A percentile compares a stretch with the other conserved stretches of the same genome.
Evolutionary conservation across 2,888 invertebrate genomes (phyloP).

Genomic region (Erynnis tages): DNA sequence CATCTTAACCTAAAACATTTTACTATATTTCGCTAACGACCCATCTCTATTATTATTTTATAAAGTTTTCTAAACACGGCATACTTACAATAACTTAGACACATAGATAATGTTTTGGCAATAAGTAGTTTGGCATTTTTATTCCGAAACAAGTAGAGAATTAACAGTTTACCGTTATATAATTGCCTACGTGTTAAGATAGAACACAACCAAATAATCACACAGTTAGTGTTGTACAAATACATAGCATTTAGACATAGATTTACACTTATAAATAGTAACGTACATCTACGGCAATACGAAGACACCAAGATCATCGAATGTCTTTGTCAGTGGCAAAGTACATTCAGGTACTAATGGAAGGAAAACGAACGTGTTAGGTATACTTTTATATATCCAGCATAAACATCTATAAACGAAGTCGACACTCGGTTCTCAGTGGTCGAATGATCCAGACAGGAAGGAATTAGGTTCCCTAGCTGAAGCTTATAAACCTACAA

Average conservation of each 20-base stretch:
- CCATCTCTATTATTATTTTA: slow-evolving; percentile 42
- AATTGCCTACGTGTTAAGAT: slow-evolving; percentile 63
- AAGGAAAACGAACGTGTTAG: slow-evolving; percentile 54
- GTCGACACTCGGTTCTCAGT: slow-evolving; percentile 10
- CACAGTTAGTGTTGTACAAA: slow-evolving; percentile 66
- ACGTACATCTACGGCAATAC: slow-evolving; percentile 40
- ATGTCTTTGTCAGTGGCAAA: slow-evolving; percentile 45
- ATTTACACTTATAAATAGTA: slow-evolving; percentile 6
- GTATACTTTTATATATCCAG: slow-evolving; percentile 34
- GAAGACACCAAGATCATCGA: slow-evolving; percentile 36
- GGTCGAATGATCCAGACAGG: slow-evolving; percentile 28
- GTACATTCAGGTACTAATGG: slow-evolving; percentile 63
- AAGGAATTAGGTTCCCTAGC: slow-evolving; percentile 32
- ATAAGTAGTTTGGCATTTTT: slow-evolving; percentile 58
- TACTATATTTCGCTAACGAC: slow-evolving; percentile 44
- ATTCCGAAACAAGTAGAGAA: slow-evolving; percentile 46
- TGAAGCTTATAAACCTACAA: slow-evolving; percentile 43
- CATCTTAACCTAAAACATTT: slow-evolving; percentile 55
- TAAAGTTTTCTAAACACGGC: slow-evolving; percentile 46
- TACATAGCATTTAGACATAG: slow-evolving; percentile 34
- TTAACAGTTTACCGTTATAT: slow-evolving; percentile 47
- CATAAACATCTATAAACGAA: slow-evolving; percentile 35
- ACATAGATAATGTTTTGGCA: slow-evolving; percentile 47
- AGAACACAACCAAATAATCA: slow-evolving; percentile 79
- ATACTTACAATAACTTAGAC: slow-evolving; percentile 44